Base-by-base conservation (phyloP, 2,113 vertebrate species). In the Pelobates fuscus region DNA sequence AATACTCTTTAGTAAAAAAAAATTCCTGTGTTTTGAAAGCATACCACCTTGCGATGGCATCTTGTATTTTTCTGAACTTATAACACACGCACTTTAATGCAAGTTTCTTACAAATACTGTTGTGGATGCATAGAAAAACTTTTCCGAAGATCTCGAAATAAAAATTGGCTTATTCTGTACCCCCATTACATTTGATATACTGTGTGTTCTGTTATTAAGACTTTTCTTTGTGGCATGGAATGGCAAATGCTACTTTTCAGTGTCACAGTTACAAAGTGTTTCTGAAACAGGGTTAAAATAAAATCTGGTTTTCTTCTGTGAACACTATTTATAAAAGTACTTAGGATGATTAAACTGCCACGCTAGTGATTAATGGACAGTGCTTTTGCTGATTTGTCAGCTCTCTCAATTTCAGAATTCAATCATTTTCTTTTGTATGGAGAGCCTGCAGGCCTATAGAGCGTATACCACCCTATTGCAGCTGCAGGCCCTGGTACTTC, bases 271-370 rank as follows among this genome's bases (percentile, higher is more conserved):
- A 60, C 5, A 60, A 60, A 60, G 25, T 27, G 23, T 21, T 65
- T 26, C 11, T 43, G 29, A 20, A 43, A 43, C 23, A 27, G 71
- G 62, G 71, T 74, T 57, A 65, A 73, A 54, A 64, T 65, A 49
- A 68, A 61, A 77, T 67, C 25, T 68, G 63, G 49, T 46, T 77
- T 41, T 82, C 25, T 59, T 79, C 4, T 3, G 26, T 71, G n/a
- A 83, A 80, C 57, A 80, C 78, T 81, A 80, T 79, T 63, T 46
- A 80, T 77, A 73, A 78, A 69, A 80, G 82, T 81, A 81, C 64
- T 81, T 83, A 71, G 0, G 0, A 88, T 88, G 87, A 91, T 91
- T 91, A 89, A 91, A 89, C 85, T 89, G 88, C 87, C 90, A 91
- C 79, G 58, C 71, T 61, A 61, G 60, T 88, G 85, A 88, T 88